phyloP scores from a whole-genome alignment of 2,113 vertebrate genomes.

The Eurystomus gularis region DNA sequence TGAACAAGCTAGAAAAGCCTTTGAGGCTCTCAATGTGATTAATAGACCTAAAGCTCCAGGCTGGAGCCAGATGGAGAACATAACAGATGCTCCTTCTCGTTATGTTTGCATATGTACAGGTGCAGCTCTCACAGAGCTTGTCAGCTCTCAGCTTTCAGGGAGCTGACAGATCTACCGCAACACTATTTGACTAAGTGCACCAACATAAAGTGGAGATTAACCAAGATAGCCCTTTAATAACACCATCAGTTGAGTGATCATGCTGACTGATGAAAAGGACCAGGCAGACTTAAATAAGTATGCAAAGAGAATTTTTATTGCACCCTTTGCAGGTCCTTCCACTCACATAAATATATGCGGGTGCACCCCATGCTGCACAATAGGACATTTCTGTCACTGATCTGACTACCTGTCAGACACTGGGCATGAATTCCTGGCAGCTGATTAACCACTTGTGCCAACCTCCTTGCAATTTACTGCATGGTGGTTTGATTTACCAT shows the following conservation, averaged over 20 bases:
- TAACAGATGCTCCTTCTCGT: background rate
- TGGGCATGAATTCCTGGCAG: background rate
- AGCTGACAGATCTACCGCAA: background rate
- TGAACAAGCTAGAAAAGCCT: conserved; percentile 16
- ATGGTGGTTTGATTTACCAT: background rate
- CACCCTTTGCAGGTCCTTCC: background rate
- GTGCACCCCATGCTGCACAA: background rate
- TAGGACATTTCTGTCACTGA: background rate
- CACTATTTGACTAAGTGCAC: background rate
- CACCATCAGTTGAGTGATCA: background rate
- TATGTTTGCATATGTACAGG: background rate
- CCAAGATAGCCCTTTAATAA: conserved; percentile 6
- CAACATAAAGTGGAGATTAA: background rate
- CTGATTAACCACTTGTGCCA: background rate
- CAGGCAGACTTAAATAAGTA: background rate
- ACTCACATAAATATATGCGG: background rate
- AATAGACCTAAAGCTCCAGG: conserved; percentile 1
- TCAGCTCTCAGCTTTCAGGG: background rate
- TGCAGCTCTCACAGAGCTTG: background rate
- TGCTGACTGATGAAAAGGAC: background rate
- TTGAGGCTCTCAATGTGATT: background rate
- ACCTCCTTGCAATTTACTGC: background rate
- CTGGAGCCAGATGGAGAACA: background rate
- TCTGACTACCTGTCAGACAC: background rate
- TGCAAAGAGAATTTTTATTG: background rate